Conservation (phyloP, 2,797 vertebrate genomes). For the Sebastes vulpes region DNA sequence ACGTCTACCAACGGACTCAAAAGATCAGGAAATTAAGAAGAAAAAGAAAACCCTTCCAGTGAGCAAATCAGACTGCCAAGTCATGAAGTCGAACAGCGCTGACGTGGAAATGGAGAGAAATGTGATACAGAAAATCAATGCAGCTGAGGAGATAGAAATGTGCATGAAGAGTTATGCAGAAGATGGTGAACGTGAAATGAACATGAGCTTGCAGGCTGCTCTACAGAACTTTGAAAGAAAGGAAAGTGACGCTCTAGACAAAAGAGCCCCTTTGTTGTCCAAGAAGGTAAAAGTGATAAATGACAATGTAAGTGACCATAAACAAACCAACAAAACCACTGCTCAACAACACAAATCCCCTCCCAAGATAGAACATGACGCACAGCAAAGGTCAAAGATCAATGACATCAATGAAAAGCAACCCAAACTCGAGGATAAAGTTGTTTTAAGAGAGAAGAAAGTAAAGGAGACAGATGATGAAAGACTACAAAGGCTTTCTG, state of each 20-base stretch:
- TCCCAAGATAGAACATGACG: slow-evolving; percentile 4
- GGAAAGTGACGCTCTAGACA: slow-evolving; percentile 45
- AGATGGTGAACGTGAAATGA: slow-evolving; percentile 64
- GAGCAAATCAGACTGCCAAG: slow-evolving; percentile 27
- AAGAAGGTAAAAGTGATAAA: slow-evolving; percentile 67
- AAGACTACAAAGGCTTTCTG: slow-evolving; percentile 87
- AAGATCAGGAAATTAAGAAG: slow-evolving; percentile 66
- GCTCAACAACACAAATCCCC: slow-evolving; percentile 19
- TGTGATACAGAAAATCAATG: slow-evolving; percentile 75
- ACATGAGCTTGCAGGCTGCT: slow-evolving; percentile 56
- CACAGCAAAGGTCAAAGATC: slow-evolving; percentile 2
- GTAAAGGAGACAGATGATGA: slow-evolving; percentile 84
- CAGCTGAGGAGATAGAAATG: slow-evolving; percentile 74
- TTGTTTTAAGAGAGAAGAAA: slow-evolving; percentile 83
- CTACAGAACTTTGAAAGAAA: slow-evolving; percentile 68
- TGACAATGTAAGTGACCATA: slow-evolving; percentile 19
- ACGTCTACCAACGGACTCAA: slow-evolving; percentile 9
- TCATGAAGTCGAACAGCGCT: slow-evolving; percentile 7
- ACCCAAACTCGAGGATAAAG: slow-evolving; percentile 60
- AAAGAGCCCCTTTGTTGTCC: slow-evolving; percentile 35
- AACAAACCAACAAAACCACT: slow-evolving; percentile 14
- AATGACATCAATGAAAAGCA: slow-evolving; percentile 8
- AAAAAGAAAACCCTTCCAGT: slow-evolving; percentile 18
- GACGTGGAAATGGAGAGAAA: slow-evolving; percentile 71
- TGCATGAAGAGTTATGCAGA: slow-evolving; percentile 60